Evolutionary conservation across 2,888 invertebrate species (phyloP).

Genomic region (Smittia aterrima): DNA sequence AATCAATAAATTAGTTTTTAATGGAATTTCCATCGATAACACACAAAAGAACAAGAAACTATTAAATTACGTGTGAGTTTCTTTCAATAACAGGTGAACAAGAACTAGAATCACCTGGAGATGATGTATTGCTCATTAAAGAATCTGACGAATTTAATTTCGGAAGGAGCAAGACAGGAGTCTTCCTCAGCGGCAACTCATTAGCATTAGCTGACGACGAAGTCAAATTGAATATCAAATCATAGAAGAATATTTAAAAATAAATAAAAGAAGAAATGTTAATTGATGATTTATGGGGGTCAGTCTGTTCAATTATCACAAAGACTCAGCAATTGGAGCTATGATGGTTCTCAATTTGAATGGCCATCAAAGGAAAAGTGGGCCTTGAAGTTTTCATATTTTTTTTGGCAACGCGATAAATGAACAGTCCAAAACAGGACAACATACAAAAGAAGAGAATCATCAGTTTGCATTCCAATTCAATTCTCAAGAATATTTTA

Average conservation of each 20-base stretch:
- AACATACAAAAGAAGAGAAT: background rate
- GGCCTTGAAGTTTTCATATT: too few species aligned
- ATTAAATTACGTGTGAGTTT: conserved; percentile 5
- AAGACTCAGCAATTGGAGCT: too few species aligned
- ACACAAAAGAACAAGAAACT: background rate
- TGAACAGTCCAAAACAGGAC: background rate
- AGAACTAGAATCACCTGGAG: conserved; percentile 56
- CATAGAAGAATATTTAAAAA: background rate
- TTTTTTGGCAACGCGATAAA: too few species aligned
- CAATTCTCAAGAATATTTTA: background rate
- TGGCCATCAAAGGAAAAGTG: too few species aligned
- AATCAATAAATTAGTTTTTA: background rate
- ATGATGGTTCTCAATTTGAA: too few species aligned
- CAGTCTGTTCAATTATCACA: too few species aligned
- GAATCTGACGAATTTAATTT: conserved; percentile 61
- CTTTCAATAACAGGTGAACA: background rate
- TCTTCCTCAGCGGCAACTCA: background rate
- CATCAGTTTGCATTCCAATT: background rate
- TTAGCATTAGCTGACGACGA: background rate
- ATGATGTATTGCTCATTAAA: conserved; percentile 60
- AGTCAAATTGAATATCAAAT: background rate
- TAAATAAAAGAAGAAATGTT: background rate
- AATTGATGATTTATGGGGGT: background rate
- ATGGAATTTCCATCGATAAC: conserved; percentile 16
- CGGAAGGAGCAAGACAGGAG: conserved; percentile 52